phyloP scores from a whole-genome alignment of 2,113 vertebrate genomes.

The Pyrgilauda ruficollis region DNA sequence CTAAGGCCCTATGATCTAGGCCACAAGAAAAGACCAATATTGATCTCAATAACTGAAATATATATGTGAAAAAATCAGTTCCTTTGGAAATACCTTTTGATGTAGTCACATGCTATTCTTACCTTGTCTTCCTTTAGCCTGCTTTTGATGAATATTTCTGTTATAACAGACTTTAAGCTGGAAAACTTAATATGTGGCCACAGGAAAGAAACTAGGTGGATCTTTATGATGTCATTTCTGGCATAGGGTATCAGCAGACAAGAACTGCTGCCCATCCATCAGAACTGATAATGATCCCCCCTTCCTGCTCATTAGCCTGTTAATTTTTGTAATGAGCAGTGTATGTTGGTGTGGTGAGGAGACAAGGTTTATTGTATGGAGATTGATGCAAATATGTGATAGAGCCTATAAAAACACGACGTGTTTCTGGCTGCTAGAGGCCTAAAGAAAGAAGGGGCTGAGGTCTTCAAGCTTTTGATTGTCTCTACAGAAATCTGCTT shows the following conservation, averaged over 20 bases:
- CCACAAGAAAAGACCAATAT: neutral
- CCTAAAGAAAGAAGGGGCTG: neutral
- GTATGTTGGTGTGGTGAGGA: neutral
- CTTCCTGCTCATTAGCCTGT: neutral
- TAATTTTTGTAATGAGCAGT: neutral
- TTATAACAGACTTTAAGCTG: neutral
- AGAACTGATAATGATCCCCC: neutral
- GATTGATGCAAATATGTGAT: neutral
- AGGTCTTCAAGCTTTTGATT: neutral
- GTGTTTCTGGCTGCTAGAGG: neutral
- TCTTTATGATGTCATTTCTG: neutral
- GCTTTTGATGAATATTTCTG: neutral
- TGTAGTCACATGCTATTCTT: neutral
- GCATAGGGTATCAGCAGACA: neutral
- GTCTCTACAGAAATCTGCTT: neutral
- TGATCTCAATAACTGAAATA: neutral
- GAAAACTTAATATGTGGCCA: neutral
- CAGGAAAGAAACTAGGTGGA: neutral
- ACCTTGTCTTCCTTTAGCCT: neutral
- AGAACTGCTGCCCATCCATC: neutral
- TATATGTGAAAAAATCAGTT: neutral
- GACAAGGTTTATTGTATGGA: neutral
- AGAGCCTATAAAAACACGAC: fast-evolving
- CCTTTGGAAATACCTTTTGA: neutral
- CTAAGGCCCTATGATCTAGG: neutral